Evolutionary conservation across 2,797 vertebrate genomes (phyloP), one percentile per base, ranked within the genome.

Genomic region (Enteromius radiatus): DNA sequence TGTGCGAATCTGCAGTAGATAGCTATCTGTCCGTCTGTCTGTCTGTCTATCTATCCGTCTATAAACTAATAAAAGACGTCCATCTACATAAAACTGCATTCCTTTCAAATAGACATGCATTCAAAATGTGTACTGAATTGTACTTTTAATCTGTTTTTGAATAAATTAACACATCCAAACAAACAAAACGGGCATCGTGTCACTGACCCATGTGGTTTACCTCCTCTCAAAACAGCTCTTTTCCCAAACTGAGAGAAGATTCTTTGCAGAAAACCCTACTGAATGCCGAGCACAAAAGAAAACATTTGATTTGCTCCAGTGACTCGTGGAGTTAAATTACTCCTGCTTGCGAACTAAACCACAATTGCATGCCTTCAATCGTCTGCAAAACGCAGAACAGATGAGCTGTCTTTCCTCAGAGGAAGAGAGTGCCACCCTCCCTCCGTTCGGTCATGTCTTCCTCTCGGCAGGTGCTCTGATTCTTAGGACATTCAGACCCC

Each of bases 281-380:
- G 85, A 86, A 73, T 14, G 70, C 82, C 79, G 87, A 73, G 8
- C 85, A 80, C 87, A 78, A 61, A 49, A 85, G 49, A 76, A 84
- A 79, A 74, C 70, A 84, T 77, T 82, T 67, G 80, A 81, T 81
- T 67, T 75, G 80, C 80, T 74, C 70, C 80, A 75, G 19, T 54
- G 80, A 75, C 33, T 23, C 80, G 17, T 56, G 17, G n/a, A 31
- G 70, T 75, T 65, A 75, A 75, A 82, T 82, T 63, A 63, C 78
- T 80, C 78, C 68, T 63, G 54, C 28, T 71, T 63, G 78, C 17
- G 45, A 82, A 41, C 70, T 31, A 67, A 75, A 67, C 59, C 80
- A 74, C 45, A 64, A 82, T 41, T 64, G 70, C 70, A 67, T 54
- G 80, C 45, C 80, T 82, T 65, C 80, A 75, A 74, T 75, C 45